A percentile compares a stretch with the other conserved stretches of the same genome.
These are phyloP conservation scores for Urosaurus nigricauda DNA, from an alignment of 2,797 vertebrate genomes.

Conservation along the genomic window DNA sequence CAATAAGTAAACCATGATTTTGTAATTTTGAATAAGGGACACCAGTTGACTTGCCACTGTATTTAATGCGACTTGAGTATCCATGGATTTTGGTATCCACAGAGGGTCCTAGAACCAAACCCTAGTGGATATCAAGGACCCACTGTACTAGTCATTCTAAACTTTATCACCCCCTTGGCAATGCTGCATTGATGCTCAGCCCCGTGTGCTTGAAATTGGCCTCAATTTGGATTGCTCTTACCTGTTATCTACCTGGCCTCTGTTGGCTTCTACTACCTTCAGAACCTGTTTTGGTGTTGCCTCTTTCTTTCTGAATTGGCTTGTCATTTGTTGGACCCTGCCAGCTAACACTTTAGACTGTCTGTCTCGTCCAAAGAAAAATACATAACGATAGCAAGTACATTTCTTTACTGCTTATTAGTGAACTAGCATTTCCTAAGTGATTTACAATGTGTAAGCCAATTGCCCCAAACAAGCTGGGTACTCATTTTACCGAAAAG, in stretches of 20 bases:
- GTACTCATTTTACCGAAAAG: too few species aligned
- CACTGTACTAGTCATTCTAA: not conserved
- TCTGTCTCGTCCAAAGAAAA: not conserved
- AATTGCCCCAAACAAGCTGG: too few species aligned
- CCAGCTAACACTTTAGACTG: not conserved
- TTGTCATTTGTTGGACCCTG: not conserved
- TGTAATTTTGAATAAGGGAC: too few species aligned
- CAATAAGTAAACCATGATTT: too few species aligned
- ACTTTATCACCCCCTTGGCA: not conserved
- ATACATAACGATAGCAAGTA: not conserved
- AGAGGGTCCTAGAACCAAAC: too few species aligned
- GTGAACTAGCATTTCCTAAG: too few species aligned
- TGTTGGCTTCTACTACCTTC: not conserved
- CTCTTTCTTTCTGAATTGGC: not conserved
- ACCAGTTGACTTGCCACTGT: too few species aligned
- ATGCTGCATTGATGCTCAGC: not conserved
- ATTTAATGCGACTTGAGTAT: too few species aligned
- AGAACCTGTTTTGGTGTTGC: not conserved
- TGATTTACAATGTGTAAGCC: too few species aligned
- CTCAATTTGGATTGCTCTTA: not conserved
- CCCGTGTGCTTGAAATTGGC: not conserved
- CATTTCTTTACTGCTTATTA: too few species aligned
- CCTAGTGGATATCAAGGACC: too few species aligned
- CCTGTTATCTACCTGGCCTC: not conserved
- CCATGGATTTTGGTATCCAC: too few species aligned